A percentile compares a stretch with the other conserved stretches of the same genome.
Conservation (phyloP, 1,140 invertebrate species). For the Matsumurasca onukii region DNA sequence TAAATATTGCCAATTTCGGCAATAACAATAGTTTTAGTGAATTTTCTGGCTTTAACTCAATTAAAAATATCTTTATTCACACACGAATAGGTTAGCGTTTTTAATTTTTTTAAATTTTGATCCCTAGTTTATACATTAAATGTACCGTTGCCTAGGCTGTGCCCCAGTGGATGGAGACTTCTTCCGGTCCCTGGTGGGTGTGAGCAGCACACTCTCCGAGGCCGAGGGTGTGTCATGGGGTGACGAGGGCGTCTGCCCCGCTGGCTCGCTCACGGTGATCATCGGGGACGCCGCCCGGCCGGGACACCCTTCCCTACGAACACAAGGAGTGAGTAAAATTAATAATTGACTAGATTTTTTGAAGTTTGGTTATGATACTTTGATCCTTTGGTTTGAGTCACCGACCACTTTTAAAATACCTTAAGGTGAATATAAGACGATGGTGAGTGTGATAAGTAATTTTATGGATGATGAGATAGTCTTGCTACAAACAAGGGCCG, state of each 20-base stretch:
- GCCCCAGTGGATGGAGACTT: slow-evolving; percentile 7
- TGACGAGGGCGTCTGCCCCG: background rate
- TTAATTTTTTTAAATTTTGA: no score
- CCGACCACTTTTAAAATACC: background rate
- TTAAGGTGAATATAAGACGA: background rate
- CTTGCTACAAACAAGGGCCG: background rate
- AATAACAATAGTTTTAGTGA: no score
- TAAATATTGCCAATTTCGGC: no score
- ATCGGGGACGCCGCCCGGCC: slow-evolving; percentile 8
- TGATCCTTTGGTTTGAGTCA: background rate
- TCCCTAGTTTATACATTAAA: no score
- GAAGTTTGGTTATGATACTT: background rate
- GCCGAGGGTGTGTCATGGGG: background rate
- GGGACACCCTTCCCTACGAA: background rate
- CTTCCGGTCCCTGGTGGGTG: slow-evolving; percentile 11
- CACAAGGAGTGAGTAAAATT: background rate
- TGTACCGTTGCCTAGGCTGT: background rate
- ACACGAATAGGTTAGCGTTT: no score
- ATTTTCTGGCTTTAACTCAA: no score
- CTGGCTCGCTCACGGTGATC: background rate
- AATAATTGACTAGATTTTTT: background rate
- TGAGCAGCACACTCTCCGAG: background rate
- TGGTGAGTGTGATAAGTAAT: background rate
- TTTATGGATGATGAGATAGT: background rate
- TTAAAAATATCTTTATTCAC: no score